Conservation (phyloP, 2,888 invertebrate genomes). For the Eustalomyia histrio region DNA sequence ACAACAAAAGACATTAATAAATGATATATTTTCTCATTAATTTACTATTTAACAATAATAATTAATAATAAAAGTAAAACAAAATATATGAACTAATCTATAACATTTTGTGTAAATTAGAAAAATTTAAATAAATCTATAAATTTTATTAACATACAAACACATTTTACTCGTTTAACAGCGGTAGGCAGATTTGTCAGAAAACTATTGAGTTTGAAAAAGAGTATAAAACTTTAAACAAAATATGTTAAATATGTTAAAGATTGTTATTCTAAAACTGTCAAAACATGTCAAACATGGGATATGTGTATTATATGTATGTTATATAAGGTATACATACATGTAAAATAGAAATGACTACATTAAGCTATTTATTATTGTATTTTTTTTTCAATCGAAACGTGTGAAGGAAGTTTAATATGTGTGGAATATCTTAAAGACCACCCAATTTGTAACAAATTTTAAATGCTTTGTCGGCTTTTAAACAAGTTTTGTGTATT, state of each 20-base stretch:
- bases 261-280: too few species aligned
- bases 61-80: slow-evolving; percentile 45
- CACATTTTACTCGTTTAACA: too few species aligned
- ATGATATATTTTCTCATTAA: slow-evolving; percentile 60
- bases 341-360: slow-evolving; percentile 32
- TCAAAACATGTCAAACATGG: too few species aligned
- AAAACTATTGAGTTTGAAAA: too few species aligned
- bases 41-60: slow-evolving; percentile 60
- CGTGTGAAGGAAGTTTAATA: slow-evolving; percentile 44
- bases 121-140: slow-evolving; percentile 42
- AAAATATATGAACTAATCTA: slow-evolving; percentile 9
- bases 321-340: too few species aligned
- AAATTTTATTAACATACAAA: slow-evolving; percentile 6
- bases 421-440: neutral
- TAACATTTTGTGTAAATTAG: slow-evolving; percentile 20
- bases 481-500: slow-evolving; percentile 45
- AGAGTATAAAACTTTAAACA: too few species aligned
- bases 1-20: slow-evolving; percentile 46
- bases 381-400: neutral
- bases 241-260: too few species aligned
- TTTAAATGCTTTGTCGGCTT: neutral
- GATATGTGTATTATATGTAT: too few species aligned
- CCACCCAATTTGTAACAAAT: slow-evolving; percentile 39
- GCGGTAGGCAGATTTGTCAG: too few species aligned
- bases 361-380: neutral